A percentile compares a stretch with the other conserved stretches of the same genome.
Conservation (phyloP, 1,140 invertebrate genomes). For the Phymastichus coffea region DNA sequence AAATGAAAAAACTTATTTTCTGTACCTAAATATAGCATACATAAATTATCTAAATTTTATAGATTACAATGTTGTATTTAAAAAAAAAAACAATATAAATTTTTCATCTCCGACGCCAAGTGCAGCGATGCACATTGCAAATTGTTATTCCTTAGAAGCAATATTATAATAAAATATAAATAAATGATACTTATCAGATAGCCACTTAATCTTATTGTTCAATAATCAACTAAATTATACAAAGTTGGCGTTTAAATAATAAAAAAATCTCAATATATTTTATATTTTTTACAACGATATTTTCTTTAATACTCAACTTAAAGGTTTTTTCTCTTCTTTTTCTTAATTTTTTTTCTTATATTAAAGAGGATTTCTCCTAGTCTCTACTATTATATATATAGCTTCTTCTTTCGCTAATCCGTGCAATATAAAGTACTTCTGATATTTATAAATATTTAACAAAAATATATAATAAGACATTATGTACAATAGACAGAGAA, state of each 20-base stretch:
- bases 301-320: conserved; percentile 46
- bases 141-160: conserved; percentile 17
- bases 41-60: no score
- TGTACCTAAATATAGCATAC: no score
- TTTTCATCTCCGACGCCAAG: no score
- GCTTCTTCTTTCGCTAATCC: no score
- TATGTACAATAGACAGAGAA: conserved; percentile 53
- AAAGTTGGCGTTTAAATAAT: conserved; percentile 38
- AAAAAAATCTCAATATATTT: conserved; percentile 32
- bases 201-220: conserved; percentile 36
- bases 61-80: no score
- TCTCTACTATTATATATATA: no score
- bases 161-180: conserved; percentile 29
- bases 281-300: conserved; percentile 26
- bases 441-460: conserved; percentile 29
- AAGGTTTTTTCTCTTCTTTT: no score
- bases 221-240: conserved; percentile 45
- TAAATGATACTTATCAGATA: conserved; percentile 32
- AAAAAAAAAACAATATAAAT: no score
- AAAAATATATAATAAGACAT: conserved; percentile 40
- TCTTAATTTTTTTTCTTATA: no score
- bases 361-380: no score
- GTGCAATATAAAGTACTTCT: conserved; percentile 23
- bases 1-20: no score
- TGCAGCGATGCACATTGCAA: conserved; percentile 13